Conservation (phyloP, 2,113 vertebrate genomes). For the Maylandia zebra region DNA sequence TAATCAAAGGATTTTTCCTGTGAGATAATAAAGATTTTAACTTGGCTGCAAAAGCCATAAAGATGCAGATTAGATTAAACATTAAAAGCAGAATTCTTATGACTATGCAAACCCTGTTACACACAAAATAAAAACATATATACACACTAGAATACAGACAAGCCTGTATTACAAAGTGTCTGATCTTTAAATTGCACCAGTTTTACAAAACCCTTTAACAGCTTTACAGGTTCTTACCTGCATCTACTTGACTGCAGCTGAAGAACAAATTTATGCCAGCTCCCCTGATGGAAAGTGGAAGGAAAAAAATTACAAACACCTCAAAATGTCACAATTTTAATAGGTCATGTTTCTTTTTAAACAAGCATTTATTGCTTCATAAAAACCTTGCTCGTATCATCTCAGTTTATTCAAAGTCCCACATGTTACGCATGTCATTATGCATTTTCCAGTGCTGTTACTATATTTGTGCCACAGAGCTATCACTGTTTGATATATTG, state of each 20-base stretch:
- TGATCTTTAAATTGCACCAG: not conserved
- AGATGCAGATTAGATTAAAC: not conserved
- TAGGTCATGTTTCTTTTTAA: not conserved
- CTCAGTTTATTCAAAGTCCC: not conserved
- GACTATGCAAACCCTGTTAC: not conserved
- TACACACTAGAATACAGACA: not conserved
- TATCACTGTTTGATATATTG: not conserved
- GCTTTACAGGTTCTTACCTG: constrained; percentile 43
- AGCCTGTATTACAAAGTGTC: not conserved
- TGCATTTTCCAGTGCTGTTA: not conserved
- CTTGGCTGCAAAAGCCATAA: not conserved
- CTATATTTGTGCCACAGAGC: not conserved
- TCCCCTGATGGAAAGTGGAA: constrained; percentile 59
- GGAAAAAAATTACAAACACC: not conserved
- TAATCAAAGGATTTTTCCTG: not conserved
- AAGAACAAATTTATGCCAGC: constrained; percentile 69
- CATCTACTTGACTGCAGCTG: constrained; percentile 61
- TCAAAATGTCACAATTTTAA: not conserved
- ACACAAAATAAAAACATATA: not conserved
- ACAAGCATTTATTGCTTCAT: not conserved
- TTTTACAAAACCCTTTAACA: not conserved
- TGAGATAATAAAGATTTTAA: not conserved
- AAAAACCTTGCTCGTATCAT: not conserved
- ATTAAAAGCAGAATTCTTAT: not conserved
- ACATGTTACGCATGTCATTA: not conserved